Base-by-base conservation (phyloP, 2,888 invertebrate genomes). In the Aricia artaxerxes region DNA sequence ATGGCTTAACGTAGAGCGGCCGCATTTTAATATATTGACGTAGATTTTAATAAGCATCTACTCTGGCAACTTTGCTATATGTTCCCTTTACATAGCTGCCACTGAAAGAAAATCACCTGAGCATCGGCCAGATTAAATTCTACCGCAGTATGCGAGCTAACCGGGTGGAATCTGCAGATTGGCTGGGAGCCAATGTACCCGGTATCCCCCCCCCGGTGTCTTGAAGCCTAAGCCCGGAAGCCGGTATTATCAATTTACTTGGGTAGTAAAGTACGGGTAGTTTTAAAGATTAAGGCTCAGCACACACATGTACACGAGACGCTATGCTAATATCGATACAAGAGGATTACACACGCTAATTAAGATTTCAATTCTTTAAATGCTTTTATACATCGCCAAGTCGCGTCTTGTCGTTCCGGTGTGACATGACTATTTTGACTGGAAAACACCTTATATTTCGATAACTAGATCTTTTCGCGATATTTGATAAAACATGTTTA, bases 101-200 rank as follows among this genome's bases (percentile, higher is more conserved):
- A 64, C 64, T 11, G 31, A 64, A 31, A 24, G 31, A 64, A 64
- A 64, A 64, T 64, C 31, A 64, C 64, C 31, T 64, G 31, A 64
- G 31, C 64, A 64, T 64, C 31, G 31, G 64, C 31, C 64, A 31
- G 24, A 64, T 31, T 64, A 64, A 64, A 11, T 64, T 64, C 11
- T 64, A 64, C 64, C 64, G 64, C 64, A 64, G 64, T 64, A 64
- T 64, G 64, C 31, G 11, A 31, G 9, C 31, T 7, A 69, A 16
- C 69, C 35, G 69, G 69, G 16, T 69, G 35, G 69, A 69, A 35
- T 35, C 69, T 69, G 69, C 69, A 69, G 35, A 38, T 38, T 69
- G 35, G 69, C 69, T 13, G 35, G 2, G 69, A 5, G 35, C 69
- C 69, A 38, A 69, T 16, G 16, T 35, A 11, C 61, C 9, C 61